Percentiles rank a stretch among this genome's conserved stretches.
phyloP scores from a whole-genome alignment of 2,888 invertebrate genomes.

The Scaptomyza flava region DNA sequence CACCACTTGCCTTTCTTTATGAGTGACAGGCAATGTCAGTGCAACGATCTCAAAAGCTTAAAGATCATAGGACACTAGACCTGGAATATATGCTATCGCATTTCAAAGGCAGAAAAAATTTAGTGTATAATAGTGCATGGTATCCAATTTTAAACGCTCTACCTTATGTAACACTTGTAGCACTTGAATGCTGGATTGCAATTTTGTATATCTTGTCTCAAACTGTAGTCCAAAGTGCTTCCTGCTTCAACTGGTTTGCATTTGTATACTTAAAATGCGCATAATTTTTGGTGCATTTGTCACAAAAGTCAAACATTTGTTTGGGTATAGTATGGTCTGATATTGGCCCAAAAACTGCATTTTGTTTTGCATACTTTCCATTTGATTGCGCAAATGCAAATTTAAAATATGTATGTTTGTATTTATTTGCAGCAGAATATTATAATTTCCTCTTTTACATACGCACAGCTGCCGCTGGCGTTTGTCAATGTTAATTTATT shows the following conservation, averaged over 20 bases:
- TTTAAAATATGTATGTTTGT: conserved; percentile 19
- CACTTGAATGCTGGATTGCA: background rate
- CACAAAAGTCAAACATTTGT: conserved; percentile 15
- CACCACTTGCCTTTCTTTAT: no score
- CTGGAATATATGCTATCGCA: no score
- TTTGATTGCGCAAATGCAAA: conserved; percentile 29
- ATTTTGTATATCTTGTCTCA: background rate
- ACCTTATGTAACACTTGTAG: background rate
- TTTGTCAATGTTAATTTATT: conserved; percentile 47
- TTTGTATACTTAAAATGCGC: conserved; percentile 41
- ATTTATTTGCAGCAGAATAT: conserved; percentile 8
- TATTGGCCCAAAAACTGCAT: conserved; percentile 4
- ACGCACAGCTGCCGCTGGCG: conserved; percentile 9
- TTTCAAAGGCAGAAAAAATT: no score
- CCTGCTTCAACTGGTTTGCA: conserved; percentile 7
- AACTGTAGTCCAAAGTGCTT: conserved; percentile 1
- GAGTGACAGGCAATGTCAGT: no score
- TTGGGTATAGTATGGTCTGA: background rate
- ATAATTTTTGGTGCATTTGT: conserved; percentile 47
- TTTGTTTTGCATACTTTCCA: conserved; percentile 30
- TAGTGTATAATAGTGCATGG: background rate
- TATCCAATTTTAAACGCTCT: background rate
- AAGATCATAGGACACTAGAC: no score
- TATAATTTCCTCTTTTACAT: conserved; percentile 11
- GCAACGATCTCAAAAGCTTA: no score